Evolutionary conservation across 1,140 invertebrate species (phyloP).

Genomic region (Vanessa tameamea): DNA sequence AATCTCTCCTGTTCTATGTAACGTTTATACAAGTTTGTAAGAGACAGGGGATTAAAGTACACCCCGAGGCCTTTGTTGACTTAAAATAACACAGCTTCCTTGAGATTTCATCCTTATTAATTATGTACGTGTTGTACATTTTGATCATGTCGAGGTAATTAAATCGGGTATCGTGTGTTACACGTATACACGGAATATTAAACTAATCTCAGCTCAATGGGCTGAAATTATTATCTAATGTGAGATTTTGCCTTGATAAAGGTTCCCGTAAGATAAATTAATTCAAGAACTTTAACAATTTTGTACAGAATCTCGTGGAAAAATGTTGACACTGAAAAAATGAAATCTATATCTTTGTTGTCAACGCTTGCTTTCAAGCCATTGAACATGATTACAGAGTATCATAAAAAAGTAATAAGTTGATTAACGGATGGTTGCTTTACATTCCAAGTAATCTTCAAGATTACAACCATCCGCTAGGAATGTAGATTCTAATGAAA

Average conservation of each 20-base stretch:
- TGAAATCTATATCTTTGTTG: too few relatives aligned
- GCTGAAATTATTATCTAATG: neutral
- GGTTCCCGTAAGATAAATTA: too few relatives aligned
- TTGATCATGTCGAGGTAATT: constrained; percentile 27
- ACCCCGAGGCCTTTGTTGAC: constrained; percentile 48
- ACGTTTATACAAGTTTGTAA: constrained; percentile 55
- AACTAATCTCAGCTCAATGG: neutral
- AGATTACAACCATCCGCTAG: too few relatives aligned
- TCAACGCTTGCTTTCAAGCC: too few relatives aligned
- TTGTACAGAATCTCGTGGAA: too few relatives aligned
- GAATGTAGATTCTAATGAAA: too few relatives aligned
- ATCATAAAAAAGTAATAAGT: too few relatives aligned
- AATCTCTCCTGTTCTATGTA: constrained; percentile 5
- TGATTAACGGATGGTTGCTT: too few relatives aligned
- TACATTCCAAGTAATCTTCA: too few relatives aligned
- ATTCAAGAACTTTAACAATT: too few relatives aligned
- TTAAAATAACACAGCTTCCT: constrained; percentile 33
- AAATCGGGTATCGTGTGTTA: constrained; percentile 4
- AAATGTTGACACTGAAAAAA: too few relatives aligned
- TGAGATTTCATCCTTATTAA: constrained; percentile 39
- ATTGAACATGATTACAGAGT: too few relatives aligned
- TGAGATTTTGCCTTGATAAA: neutral
- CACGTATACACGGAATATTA: neutral
- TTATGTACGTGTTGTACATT: constrained; percentile 31
- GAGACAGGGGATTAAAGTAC: constrained; percentile 71